Evolutionary conservation across 2,888 invertebrate genomes (phyloP).

Genomic region (Leucoma salicis): DNA sequence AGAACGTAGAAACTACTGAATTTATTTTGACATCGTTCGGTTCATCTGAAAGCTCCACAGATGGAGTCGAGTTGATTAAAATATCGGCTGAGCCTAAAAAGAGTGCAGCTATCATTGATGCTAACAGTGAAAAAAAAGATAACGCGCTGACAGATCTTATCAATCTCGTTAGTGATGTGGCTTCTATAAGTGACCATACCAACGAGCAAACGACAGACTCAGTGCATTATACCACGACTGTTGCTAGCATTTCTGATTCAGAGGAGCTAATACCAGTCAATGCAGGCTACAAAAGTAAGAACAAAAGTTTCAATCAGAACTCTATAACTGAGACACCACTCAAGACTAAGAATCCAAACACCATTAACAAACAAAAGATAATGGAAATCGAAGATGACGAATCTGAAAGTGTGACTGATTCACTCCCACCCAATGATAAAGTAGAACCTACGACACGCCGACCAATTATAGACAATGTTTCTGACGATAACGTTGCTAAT

Average conservation of each 20-base stretch:
- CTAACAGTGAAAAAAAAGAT: conserved; percentile 45
- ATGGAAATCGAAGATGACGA: conserved; percentile 72
- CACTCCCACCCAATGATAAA: conserved; percentile 62
- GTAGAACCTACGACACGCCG: conserved; percentile 67
- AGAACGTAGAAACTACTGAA: conserved; percentile 67
- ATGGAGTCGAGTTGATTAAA: conserved; percentile 65
- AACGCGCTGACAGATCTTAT: conserved; percentile 67
- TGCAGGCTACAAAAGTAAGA: conserved; percentile 72
- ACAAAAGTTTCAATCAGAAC: conserved; percentile 68
- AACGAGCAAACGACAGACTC: conserved; percentile 35
- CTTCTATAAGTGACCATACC: conserved; percentile 67
- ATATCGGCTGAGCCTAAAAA: conserved; percentile 52
- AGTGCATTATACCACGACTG: conserved; percentile 35
- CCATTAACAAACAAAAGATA: conserved; percentile 52
- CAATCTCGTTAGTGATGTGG: conserved; percentile 72
- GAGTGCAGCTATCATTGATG: conserved; percentile 57
- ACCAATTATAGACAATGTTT: conserved; percentile 71
- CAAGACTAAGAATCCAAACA: conserved; percentile 52
- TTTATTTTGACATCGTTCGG: conserved; percentile 58
- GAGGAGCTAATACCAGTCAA: conserved; percentile 73
- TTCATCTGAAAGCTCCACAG: conserved; percentile 63
- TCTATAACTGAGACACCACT: conserved; percentile 69
- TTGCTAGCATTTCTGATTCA: conserved; percentile 56
- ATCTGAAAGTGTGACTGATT: conserved; percentile 59
- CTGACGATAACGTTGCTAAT: conserved; percentile 48